Conservation (phyloP, 2,797 vertebrate genomes). For the Argyrosomus regius region DNA sequence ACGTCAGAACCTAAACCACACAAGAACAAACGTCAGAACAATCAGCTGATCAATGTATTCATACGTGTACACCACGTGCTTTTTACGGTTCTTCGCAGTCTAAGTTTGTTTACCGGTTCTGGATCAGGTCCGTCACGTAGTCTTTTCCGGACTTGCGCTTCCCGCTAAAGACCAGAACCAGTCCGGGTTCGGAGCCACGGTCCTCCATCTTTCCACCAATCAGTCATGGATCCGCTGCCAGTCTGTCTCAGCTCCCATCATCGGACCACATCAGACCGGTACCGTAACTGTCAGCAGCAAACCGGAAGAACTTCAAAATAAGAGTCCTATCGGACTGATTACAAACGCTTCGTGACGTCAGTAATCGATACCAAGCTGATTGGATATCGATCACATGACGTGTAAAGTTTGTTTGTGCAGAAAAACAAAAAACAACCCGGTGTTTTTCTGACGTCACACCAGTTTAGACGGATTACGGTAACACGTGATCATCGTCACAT, state of each 20-base stretch:
- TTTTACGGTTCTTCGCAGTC: too few species aligned
- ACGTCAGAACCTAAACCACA: too few species aligned
- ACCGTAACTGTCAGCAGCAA: slow-evolving; percentile 45
- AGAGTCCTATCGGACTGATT: rapidly evolving
- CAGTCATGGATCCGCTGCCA: background rate
- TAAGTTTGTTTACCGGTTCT: slow-evolving; percentile 69
- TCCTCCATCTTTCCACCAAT: slow-evolving; percentile 34
- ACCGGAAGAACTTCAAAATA: background rate
- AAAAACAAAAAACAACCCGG: rapidly evolving
- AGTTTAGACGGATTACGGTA: slow-evolving; percentile 39
- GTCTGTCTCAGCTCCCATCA: background rate
- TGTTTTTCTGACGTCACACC: rapidly evolving
- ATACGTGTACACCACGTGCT: too few species aligned
- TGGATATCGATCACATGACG: rapidly evolving
- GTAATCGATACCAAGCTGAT: background rate
- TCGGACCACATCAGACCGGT: slow-evolving; percentile 22
- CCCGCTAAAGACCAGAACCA: slow-evolving; percentile 85
- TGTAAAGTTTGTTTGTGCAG: background rate
- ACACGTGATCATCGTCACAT: slow-evolving; percentile 44
- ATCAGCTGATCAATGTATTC: background rate
- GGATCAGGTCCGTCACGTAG: slow-evolving; percentile 81
- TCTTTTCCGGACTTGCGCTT: slow-evolving; percentile 88
- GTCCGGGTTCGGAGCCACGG: slow-evolving; percentile 45
- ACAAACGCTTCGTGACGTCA: background rate
- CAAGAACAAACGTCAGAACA: slow-evolving; percentile 60